A percentile compares a stretch with the other conserved stretches of the same genome.
Evolutionary conservation across 2,888 invertebrate genomes (phyloP).

Genomic region (Cheilosia variabilis): DNA sequence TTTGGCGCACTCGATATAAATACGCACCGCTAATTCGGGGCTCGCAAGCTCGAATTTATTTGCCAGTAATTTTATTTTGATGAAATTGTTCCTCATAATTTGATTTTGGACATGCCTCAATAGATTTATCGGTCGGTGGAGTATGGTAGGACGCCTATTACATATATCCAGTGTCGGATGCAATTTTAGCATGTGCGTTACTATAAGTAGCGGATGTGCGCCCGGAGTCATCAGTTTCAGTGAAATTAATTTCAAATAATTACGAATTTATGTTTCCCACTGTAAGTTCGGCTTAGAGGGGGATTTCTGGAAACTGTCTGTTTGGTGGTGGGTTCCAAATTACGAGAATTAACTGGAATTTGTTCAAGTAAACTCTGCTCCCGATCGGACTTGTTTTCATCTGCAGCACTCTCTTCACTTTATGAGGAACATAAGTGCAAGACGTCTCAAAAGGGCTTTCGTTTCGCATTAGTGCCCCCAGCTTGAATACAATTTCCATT

Average conservation of each 20-base stretch:
- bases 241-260: conserved; percentile 66
- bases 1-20: conserved; percentile 24
- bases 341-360: too few species aligned
- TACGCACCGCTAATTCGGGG: conserved; percentile 60
- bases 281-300: background rate
- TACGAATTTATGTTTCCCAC: conserved; percentile 45
- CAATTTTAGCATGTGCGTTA: background rate
- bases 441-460: too few species aligned
- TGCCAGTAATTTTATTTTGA: conserved; percentile 71
- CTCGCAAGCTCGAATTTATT: conserved; percentile 64
- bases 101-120: conserved; percentile 62
- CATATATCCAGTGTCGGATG: background rate
- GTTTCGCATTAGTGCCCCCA: too few species aligned
- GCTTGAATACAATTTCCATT: too few species aligned
- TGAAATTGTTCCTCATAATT: conserved; percentile 70
- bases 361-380: too few species aligned
- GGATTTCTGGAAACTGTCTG: background rate
- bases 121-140: conserved; percentile 38
- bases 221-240: background rate
- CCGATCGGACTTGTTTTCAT: too few species aligned
- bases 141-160: too few species aligned
- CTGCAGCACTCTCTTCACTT: too few species aligned
- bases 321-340: too few species aligned
- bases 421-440: too few species aligned
- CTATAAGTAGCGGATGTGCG: background rate